Evolutionary conservation across 2,113 vertebrate genomes (phyloP).

Genomic region (Tamias sibiricus): DNA sequence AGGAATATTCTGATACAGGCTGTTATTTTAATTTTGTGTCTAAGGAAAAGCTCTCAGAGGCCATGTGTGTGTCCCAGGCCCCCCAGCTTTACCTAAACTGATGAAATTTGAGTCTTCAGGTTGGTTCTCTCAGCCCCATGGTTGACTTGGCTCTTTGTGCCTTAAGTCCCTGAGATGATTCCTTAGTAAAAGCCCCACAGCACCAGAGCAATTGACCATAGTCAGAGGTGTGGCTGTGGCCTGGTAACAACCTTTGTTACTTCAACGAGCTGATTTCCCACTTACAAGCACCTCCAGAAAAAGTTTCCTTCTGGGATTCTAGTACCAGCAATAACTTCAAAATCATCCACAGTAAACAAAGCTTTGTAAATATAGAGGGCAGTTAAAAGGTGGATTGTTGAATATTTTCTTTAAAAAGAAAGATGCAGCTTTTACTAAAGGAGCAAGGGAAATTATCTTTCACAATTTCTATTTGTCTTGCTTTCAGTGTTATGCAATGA

Average conservation of each 20-base stretch:
- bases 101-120: not conserved
- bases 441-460: not conserved
- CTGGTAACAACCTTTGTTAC: not conserved
- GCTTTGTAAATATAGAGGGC: not conserved
- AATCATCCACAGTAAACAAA: not conserved
- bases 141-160: not conserved
- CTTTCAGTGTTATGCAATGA: not conserved
- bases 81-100: not conserved
- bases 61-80: not conserved
- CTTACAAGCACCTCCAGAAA: not conserved
- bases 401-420: not conserved
- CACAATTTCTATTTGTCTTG: not conserved
- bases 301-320: not conserved
- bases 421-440: not conserved
- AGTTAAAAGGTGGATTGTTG: not conserved
- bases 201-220: not conserved
- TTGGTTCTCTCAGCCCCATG: not conserved
- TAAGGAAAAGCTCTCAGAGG: not conserved
- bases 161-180: not conserved
- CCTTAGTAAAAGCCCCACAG: not conserved
- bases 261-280: not conserved
- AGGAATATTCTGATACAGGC: not conserved
- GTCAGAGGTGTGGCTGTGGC: not conserved
- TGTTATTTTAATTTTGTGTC: not conserved
- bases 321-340: conserved; percentile 17